Conservation (phyloP, 30 jellyfish, hydroid and myxozoan species). For the Pseudorhiza aurosa region DNA sequence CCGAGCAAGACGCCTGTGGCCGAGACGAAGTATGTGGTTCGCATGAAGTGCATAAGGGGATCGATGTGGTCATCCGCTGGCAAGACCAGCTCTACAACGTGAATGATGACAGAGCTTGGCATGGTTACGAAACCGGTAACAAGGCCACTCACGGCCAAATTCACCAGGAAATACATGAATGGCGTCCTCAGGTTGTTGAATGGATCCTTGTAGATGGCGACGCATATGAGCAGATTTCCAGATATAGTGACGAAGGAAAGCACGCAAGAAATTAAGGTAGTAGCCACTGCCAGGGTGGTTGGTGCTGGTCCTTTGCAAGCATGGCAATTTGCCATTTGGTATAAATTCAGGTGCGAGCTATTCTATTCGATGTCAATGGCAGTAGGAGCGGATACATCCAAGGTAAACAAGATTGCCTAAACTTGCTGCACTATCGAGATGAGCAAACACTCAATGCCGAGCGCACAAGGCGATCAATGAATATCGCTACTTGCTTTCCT, state of each 20-base stretch:
- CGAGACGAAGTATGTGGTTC: slow-evolving; percentile 17
- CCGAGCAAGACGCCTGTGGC: slow-evolving; percentile 28
- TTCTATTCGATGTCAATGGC: no score
- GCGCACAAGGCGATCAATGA: no score
- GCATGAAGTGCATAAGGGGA: slow-evolving; percentile 15
- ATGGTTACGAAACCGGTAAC: slow-evolving; percentile 27
- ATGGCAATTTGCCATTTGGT: no score
- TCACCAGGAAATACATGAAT: slow-evolving; percentile 34
- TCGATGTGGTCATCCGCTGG: neutral
- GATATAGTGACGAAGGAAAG: slow-evolving; percentile 8
- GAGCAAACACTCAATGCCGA: no score
- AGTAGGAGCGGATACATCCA: no score
- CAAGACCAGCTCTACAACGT: neutral
- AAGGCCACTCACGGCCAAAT: slow-evolving; percentile 48
- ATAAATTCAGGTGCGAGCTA: no score
- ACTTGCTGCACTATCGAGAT: no score
- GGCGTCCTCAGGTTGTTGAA: slow-evolving; percentile 31
- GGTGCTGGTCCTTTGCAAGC: neutral
- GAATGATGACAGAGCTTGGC: slow-evolving; percentile 23
- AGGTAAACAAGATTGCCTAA: no score
- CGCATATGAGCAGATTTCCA: slow-evolving; percentile 15
- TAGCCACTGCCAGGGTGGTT: neutral
- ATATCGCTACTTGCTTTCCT: no score
- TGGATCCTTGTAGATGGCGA: slow-evolving; percentile 35
- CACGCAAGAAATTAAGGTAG: neutral